Base-by-base conservation (phyloP, 53 echinoderm and acorn worm species). In the Antedon mediterranea region DNA sequence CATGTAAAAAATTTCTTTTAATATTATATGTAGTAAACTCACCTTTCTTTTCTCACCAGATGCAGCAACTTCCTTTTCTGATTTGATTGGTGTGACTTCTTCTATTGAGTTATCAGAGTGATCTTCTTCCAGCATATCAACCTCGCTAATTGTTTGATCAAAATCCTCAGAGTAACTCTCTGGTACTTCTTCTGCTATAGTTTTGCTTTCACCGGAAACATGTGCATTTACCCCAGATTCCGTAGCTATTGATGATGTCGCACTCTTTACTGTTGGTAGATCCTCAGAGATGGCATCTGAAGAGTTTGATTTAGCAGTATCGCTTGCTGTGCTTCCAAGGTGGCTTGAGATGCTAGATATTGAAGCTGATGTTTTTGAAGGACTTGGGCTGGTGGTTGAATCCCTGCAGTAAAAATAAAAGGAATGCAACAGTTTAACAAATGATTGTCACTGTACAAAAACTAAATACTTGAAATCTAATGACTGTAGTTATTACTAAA, bases 161-260 rank as follows among this genome's bases (percentile, higher is more conserved):
- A 57, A 57, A 26, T 57, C 57, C 57, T 57, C 57, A 11, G 57
- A 57, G 23, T 57, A 57, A 23, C 57, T 57, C 57, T 85, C 82
- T 0, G 79, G 78, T 28, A 93, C 32, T 0, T 87, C 89, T 78
- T 94, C 94, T 0, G 89, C 82, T 34, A 94, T 86, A 71, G 84
- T 87, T 0, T 72, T 83, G 34, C 82, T 87, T 29, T 79, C 74
- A 33, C 32, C 73, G 0, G 78, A 75, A 14, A 43, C 80, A 28
- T 78, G 74, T 42, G 31, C 80, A 71, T 79, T 82, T 1, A 88
- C 77, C 32, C 79, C 82, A 0, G 93, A 88, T 20, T 90, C 93
- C 11, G 94, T 94, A 30, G 75, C 84, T 31, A 94, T 91, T 41
- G 94, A 94, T 30, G 87, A 89, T 20, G 18, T 18, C 5, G 28